A percentile compares a stretch with the other conserved stretches of the same genome.
These are phyloP conservation scores for Enteromius radiatus DNA, from an alignment of 2,797 vertebrate species.

Conservation along the genomic window DNA sequence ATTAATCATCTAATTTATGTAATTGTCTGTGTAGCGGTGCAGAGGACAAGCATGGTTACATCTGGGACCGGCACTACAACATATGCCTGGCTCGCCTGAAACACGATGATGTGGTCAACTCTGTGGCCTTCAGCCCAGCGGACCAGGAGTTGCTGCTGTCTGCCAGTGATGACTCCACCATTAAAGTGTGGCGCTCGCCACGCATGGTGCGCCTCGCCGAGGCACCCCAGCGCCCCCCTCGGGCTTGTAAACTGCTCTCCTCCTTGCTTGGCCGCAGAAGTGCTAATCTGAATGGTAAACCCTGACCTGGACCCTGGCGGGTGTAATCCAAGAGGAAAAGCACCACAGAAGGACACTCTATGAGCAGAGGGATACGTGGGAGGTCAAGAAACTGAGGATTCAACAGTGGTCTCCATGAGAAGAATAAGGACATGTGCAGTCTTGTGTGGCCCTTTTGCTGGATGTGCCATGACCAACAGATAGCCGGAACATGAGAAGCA, in stretches of 20 bases:
- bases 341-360: constrained; percentile 16
- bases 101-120: constrained; percentile 95
- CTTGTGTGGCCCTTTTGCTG: background rate
- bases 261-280: constrained; percentile 83
- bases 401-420: background rate
- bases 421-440: background rate
- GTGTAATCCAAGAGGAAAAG: background rate
- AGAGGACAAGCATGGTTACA: constrained; percentile 95
- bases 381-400: constrained; percentile 19
- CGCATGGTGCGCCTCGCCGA: constrained; percentile 78
- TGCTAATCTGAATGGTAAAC: constrained; percentile 70
- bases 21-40: constrained; percentile 81
- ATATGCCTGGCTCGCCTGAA: constrained; percentile 93
- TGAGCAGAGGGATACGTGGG: background rate
- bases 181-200: constrained; percentile 96
- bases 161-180: constrained; percentile 91
- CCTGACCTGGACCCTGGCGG: constrained; percentile 59
- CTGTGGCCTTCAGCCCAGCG: constrained; percentile 92
- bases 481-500: background rate
- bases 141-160: constrained; percentile 96
- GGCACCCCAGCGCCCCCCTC: constrained; percentile 61
- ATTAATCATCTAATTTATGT: background rate
- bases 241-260: constrained; percentile 73
- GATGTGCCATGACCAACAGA: background rate
- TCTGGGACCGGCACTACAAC: constrained; percentile 99